Evolutionary conservation across 2,888 invertebrate genomes (phyloP).

Genomic region (Cosmorhoe ocellata): DNA sequence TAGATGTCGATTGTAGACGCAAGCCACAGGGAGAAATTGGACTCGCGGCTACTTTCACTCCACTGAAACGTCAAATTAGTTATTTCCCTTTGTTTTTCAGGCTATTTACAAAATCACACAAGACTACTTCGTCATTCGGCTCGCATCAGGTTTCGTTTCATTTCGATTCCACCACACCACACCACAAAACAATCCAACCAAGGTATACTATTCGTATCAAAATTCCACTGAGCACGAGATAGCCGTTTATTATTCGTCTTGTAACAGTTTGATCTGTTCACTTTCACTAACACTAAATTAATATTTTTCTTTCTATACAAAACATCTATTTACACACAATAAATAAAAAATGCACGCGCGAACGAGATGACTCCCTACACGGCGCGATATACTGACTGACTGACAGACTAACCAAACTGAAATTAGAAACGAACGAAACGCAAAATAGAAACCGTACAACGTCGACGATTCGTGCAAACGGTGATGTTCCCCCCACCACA

Average conservation of each 20-base stretch:
- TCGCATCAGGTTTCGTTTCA: constrained; percentile 43
- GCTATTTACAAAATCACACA: constrained; percentile 55
- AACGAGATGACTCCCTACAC: constrained; percentile 58
- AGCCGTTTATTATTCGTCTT: constrained; percentile 45
- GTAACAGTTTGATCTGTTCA: constrained; percentile 50
- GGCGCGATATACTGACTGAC: constrained; percentile 68
- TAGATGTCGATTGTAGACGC: constrained; percentile 41
- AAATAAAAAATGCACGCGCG: constrained; percentile 67
- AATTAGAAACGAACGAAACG: constrained; percentile 65
- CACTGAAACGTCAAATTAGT: constrained; percentile 61
- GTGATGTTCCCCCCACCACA: constrained; percentile 67
- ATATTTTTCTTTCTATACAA: constrained; percentile 50
- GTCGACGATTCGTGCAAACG: constrained; percentile 68
- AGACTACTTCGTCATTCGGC: constrained; percentile 48
- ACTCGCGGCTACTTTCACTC: constrained; percentile 64
- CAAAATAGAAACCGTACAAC: constrained; percentile 80
- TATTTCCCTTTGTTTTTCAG: constrained; percentile 47
- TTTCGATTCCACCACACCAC: constrained; percentile 44
- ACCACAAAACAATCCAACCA: constrained; percentile 65
- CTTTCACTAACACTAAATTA: constrained; percentile 55
- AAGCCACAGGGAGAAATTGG: constrained; percentile 47
- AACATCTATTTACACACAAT: constrained; percentile 60
- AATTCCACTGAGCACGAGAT: constrained; percentile 64
- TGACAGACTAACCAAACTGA: constrained; percentile 74
- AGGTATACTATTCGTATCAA: constrained; percentile 48